Percentiles rank a stretch among this genome's conserved stretches.
phyloP scores from a whole-genome alignment of 1,140 invertebrate species.

The Rhagoletis zephyria region DNA sequence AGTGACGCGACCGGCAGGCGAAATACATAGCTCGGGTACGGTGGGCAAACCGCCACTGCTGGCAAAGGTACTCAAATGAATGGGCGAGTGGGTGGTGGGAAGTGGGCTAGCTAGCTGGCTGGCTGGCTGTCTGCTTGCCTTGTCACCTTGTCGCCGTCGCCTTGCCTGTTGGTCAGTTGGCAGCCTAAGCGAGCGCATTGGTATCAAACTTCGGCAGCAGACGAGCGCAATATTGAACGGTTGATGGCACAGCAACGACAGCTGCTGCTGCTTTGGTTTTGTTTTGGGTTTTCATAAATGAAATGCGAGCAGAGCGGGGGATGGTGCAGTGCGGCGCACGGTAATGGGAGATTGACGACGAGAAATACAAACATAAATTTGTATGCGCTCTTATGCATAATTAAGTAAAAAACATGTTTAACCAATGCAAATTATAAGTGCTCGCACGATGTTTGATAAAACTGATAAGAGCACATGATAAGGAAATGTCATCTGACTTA shows the following conservation, averaged over 20 bases:
- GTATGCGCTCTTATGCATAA: conserved; percentile 1
- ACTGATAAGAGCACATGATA: neutral
- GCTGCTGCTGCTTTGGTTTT: neutral
- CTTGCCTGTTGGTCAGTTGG: conserved; percentile 3
- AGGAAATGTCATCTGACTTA: too few relatives aligned
- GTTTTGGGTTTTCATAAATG: neutral
- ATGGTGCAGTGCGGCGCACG: too few relatives aligned
- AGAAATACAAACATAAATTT: neutral
- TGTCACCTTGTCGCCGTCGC: too few relatives aligned
- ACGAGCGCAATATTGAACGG: neutral
- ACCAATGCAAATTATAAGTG: neutral
- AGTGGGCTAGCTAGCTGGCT: neutral
- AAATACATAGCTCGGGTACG: neutral
- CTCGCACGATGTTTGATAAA: neutral
- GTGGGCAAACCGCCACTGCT: neutral
- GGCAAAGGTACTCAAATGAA: neutral
- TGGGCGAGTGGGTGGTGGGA: conserved; percentile 20
- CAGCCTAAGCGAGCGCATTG: neutral
- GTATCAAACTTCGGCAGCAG: neutral
- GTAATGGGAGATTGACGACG: too few relatives aligned
- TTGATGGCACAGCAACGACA: neutral
- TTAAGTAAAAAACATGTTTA: conserved; percentile 21
- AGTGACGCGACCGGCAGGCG: neutral
- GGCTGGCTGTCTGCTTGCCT: neutral
- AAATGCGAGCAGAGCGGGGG: neutral